Evolutionary conservation across 2,113 vertebrate genomes (phyloP).

Genomic region (Cyrtonyx montezumae): DNA sequence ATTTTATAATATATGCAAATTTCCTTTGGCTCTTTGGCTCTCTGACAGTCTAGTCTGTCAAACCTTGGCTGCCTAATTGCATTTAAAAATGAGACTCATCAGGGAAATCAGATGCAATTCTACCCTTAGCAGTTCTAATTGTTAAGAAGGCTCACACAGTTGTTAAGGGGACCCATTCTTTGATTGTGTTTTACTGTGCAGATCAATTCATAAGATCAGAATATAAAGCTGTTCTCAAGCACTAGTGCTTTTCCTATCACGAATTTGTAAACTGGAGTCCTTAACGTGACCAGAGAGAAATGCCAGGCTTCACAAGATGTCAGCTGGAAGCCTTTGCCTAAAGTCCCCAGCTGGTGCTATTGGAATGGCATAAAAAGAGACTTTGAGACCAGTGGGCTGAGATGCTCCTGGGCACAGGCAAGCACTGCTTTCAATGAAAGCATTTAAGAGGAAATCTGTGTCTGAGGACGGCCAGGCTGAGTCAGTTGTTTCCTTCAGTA

Average conservation of each 20-base stretch:
- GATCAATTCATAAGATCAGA: background rate
- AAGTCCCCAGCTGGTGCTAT: background rate
- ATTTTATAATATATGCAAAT: constrained; percentile 69
- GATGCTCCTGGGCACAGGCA: rapidly evolving
- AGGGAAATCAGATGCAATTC: constrained; percentile 32
- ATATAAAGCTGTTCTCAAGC: background rate
- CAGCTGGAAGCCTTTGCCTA: background rate
- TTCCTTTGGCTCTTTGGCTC: constrained; percentile 55
- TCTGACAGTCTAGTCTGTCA: constrained; percentile 54
- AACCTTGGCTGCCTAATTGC: constrained; percentile 59
- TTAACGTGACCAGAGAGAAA: background rate
- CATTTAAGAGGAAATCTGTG: background rate
- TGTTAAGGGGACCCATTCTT: background rate
- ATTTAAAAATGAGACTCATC: constrained; percentile 64
- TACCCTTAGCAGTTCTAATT: constrained; percentile 9
- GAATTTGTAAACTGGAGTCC: background rate
- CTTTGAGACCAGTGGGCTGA: background rate
- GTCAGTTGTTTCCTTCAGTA: constrained; percentile 43
- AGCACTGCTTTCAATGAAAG: background rate
- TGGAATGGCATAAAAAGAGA: background rate
- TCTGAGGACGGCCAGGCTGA: background rate
- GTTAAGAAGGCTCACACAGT: background rate
- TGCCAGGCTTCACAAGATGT: background rate
- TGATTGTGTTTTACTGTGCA: background rate
- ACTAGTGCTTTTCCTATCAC: background rate